phyloP scores from a whole-genome alignment of 2,797 vertebrate species.

The Pyrrhura leucotis region DNA sequence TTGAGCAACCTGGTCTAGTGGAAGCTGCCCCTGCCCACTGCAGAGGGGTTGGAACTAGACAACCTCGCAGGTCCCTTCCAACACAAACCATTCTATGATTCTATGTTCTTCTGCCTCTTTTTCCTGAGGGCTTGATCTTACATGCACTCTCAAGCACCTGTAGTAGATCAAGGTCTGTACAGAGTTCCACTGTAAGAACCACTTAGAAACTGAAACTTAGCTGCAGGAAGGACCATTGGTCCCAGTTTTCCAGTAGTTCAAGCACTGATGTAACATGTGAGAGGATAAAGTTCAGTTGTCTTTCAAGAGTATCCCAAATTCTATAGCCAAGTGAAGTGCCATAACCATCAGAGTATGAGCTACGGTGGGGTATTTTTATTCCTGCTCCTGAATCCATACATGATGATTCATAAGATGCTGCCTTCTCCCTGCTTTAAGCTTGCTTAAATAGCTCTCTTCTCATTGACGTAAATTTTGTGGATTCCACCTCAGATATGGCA shows the following conservation, averaged over 20 bases:
- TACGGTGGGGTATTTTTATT: neutral
- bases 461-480: neutral
- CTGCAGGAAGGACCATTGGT: neutral
- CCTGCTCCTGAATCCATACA: neutral
- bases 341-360: neutral
- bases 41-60: neutral
- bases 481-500: neutral
- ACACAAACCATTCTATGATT: neutral
- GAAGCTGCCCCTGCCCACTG: neutral
- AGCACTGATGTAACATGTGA: neutral
- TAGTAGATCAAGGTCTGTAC: neutral
- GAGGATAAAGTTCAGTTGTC: neutral
- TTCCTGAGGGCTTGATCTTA: neutral
- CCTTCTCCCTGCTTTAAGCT: neutral
- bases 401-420: neutral
- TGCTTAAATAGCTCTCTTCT: neutral
- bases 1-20: neutral
- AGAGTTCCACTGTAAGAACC: neutral
- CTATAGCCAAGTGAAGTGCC: neutral
- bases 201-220: constrained; percentile 26
- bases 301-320: constrained; percentile 3
- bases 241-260: neutral
- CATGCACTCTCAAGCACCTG: neutral
- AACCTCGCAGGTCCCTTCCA: neutral
- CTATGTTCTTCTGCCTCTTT: neutral